These are phyloP conservation scores for Holacanthus passer DNA, from an alignment of 2,113 vertebrate genomes.

Conservation along the genomic window DNA sequence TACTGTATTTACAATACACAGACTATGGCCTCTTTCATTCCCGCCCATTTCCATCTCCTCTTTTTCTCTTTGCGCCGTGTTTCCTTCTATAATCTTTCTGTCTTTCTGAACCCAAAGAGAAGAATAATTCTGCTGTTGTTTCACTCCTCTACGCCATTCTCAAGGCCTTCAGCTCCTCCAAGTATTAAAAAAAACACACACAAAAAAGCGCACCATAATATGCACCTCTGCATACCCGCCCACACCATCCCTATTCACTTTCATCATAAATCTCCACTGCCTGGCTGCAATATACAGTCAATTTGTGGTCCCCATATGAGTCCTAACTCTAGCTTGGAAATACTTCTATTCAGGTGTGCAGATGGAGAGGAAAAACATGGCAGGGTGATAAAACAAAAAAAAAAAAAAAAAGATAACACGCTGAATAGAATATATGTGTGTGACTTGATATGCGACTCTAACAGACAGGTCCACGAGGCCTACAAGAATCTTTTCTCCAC, in stretches of 20 bases:
- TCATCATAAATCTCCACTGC: slow-evolving; percentile 71
- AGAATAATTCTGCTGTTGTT: slow-evolving; percentile 55
- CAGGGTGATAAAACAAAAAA: background rate
- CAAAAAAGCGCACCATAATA: slow-evolving; percentile 42
- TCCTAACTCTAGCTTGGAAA: slow-evolving; percentile 59
- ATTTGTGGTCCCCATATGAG: slow-evolving; percentile 76
- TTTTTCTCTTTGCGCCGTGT: slow-evolving; percentile 13
- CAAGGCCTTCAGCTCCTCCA: slow-evolving; percentile 46
- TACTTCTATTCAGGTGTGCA: slow-evolving; percentile 63
- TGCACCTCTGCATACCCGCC: slow-evolving; percentile 69
- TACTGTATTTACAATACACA: slow-evolving; percentile 59
- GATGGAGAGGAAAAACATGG: slow-evolving; percentile 26
- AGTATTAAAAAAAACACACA: slow-evolving; percentile 37
- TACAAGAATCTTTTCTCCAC: slow-evolving; percentile 33
- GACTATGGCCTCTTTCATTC: slow-evolving; percentile 48
- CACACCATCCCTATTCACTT: slow-evolving; percentile 68
- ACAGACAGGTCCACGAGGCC: slow-evolving; percentile 47
- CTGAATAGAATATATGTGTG: slow-evolving; percentile 33
- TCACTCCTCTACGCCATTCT: slow-evolving; percentile 41
- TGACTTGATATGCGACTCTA: slow-evolving; percentile 23
- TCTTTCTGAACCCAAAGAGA: background rate
- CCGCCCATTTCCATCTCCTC: slow-evolving; percentile 38
- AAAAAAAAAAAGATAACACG: background rate
- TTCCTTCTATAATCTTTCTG: slow-evolving; percentile 45
- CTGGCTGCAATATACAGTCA: slow-evolving; percentile 61